A percentile compares a stretch with the other conserved stretches of the same genome.
Evolutionary conservation across 1,140 invertebrate species (phyloP).

Genomic region (Tetramorium alpestre): DNA sequence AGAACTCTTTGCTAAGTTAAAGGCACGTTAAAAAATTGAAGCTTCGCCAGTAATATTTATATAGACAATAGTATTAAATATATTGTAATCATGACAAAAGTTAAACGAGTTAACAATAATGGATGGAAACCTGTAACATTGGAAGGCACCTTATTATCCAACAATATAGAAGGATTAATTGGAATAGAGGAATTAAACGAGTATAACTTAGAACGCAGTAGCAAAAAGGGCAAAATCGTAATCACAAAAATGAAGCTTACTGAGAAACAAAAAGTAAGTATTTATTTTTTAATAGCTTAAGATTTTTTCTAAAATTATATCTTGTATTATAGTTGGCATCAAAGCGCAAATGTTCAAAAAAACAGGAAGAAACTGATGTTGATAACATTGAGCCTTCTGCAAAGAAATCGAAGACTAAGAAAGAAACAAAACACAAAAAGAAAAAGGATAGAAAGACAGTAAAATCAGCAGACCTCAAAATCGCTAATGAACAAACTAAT

Average conservation of each 20-base stretch:
- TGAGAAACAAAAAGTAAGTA: conserved; percentile 38
- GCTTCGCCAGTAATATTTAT: no score
- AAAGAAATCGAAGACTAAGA: conserved; percentile 43
- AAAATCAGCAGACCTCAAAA: conserved; percentile 25
- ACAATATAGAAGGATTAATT: conserved; percentile 86
- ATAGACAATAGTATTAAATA: background rate
- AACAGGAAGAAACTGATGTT: conserved; percentile 1
- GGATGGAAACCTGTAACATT: conserved; percentile 87
- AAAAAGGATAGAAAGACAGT: conserved; percentile 52
- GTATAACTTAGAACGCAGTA: conserved; percentile 85
- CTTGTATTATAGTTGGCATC: conserved; percentile 46
- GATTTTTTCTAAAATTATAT: background rate
- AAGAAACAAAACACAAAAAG: conserved; percentile 17
- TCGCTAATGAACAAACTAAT: background rate
- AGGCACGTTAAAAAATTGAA: no score
- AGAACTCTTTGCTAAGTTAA: no score
- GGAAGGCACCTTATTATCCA: conserved; percentile 84
- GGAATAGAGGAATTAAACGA: conserved; percentile 88
- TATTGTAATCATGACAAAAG: conserved; percentile 60
- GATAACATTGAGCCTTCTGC: background rate
- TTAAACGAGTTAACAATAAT: conserved; percentile 2
- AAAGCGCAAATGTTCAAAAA: conserved; percentile 34
- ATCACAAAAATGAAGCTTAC: conserved; percentile 45
- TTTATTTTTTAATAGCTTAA: background rate
- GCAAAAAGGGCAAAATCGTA: conserved; percentile 77